Evolutionary conservation across 2,113 vertebrate species (phyloP), one percentile per base, ranked within the genome.

Genomic region (Notiomystis cincta): DNA sequence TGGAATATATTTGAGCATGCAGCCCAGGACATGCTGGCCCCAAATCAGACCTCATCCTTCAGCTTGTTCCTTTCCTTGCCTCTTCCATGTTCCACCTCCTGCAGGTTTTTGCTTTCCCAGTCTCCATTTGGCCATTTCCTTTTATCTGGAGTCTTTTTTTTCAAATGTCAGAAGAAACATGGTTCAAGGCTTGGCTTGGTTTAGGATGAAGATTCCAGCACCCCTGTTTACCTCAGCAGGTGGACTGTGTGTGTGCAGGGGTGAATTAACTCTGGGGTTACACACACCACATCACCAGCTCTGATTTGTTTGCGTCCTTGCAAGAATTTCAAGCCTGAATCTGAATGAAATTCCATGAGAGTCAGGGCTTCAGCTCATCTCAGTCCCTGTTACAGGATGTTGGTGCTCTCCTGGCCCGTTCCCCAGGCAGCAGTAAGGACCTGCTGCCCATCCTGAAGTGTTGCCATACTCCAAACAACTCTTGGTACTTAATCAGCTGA

Each of bases 401-500:
- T 31, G 17, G 9, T 12, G 76, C 56, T 48, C 67, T 31, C 77
- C 64, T 7, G 25, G 66, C 53, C 57, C 4, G 0, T 6, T n/a
- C 79, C 38, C 7, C 47, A 9, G 87, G 94, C 90, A 91, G 77
- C 88, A 28, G 19, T 3, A 54, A 89, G 0, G n/a, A 51, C 33
- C 57, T 82, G 89, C 76, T 75, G 85, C 66, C 15, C 15, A 48
- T 37, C 2, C 31, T 56, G 10, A 22, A 2, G 72, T 40, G 82
- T n/a, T 72, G 8, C 95, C 48, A 2, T 10, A 5, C 88, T 56
- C 66, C 62, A 57, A 76, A 54, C 81, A 50, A 17, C 75, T 64
- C 91, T 6, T 85, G 22, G 58, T 72, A 80, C 81, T 77, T 67
- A 57, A 95, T 95, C 93, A 94, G 95, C 60, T 47, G 47, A 35